These are phyloP conservation scores for Pangasius djambal DNA, from an alignment of 2,797 vertebrate genomes.

Conservation along the genomic window DNA sequence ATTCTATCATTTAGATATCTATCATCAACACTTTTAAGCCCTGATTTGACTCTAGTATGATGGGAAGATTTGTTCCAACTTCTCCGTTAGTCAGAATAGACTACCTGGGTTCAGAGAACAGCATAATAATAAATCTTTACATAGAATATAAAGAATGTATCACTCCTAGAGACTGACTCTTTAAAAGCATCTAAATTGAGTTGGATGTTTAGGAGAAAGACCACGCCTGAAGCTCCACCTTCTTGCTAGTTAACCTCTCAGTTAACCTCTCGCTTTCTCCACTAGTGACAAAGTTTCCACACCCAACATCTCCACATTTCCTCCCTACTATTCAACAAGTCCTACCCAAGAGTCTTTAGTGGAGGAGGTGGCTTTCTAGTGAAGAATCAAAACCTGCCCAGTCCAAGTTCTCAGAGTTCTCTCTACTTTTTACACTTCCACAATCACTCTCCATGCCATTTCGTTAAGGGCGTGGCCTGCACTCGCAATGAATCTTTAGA, in stretches of 20 bases:
- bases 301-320: background rate
- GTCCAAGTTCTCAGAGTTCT: background rate
- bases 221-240: background rate
- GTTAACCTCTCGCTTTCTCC: background rate
- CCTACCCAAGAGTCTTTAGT: background rate
- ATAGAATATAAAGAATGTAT: background rate
- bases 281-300: background rate
- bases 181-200: background rate
- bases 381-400: background rate
- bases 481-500: background rate
- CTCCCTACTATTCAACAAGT: background rate
- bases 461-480: background rate
- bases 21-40: conserved; percentile 10
- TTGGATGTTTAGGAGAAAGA: background rate
- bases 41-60: conserved; percentile 4
- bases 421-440: background rate
- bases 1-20: conserved; percentile 9
- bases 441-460: background rate
- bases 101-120: background rate
- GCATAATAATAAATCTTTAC: background rate
- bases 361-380: background rate
- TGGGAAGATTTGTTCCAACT: background rate
- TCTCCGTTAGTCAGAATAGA: background rate
- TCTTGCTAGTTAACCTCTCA: background rate
- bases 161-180: background rate